phyloP scores from a whole-genome alignment of 92 coral and sea anemone species.

The Meandrina meandrites region DNA sequence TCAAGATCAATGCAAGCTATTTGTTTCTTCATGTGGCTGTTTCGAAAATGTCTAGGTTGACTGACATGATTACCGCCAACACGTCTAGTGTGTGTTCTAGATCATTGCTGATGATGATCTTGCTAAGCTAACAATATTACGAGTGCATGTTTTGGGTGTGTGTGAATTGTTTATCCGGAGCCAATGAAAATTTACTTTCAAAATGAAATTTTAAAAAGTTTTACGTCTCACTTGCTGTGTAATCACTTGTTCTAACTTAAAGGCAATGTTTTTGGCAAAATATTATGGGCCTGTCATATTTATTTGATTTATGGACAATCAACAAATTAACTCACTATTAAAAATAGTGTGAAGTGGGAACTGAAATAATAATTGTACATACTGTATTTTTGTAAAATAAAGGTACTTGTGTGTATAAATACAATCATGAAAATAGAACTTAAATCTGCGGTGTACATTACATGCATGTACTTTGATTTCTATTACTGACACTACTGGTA shows the following conservation, averaged over 20 bases:
- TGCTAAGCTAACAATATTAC: slow-evolving; percentile 17
- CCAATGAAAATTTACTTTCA: neutral
- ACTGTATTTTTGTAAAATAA: neutral
- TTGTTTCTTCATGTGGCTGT: neutral
- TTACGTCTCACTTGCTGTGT: no score
- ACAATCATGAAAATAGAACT: neutral
- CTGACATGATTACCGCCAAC: slow-evolving; percentile 17
- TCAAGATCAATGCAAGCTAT: neutral
- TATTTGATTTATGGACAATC: slow-evolving; percentile 29
- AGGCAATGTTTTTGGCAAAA: neutral
- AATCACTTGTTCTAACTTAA: neutral
- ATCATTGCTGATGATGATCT: neutral
- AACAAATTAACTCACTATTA: neutral
- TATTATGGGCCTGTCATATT: neutral
- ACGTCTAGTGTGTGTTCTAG: neutral
- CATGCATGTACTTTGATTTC: neutral
- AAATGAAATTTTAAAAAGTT: neutral
- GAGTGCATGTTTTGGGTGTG: slow-evolving; percentile 16
- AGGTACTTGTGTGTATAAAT: neutral
- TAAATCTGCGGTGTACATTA: neutral
- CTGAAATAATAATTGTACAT: neutral
- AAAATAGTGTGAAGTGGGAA: neutral
- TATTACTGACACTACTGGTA: no score
- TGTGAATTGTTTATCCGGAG: neutral
- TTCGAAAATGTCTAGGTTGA: neutral